phyloP scores from a whole-genome alignment of 1,140 invertebrate genomes.

The Coboldia fuscipes region DNA sequence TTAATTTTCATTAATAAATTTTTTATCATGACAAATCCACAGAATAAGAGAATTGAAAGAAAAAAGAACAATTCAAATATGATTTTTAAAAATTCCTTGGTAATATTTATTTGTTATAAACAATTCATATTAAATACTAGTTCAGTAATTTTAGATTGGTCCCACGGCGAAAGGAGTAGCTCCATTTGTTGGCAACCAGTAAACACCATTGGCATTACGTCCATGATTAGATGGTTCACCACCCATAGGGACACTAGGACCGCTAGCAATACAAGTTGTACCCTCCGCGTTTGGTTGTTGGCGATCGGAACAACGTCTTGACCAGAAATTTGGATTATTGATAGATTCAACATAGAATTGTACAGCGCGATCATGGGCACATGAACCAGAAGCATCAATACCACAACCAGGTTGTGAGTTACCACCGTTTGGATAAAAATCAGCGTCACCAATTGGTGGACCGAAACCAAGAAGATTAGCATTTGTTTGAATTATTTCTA shows the following conservation, averaged over 20 bases:
- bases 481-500: slow-evolving; percentile 27
- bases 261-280: too few relatives aligned
- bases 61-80: too few relatives aligned
- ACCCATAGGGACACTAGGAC: neutral
- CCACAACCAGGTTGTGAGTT: slow-evolving; percentile 28
- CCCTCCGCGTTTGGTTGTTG: too few relatives aligned
- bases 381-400: slow-evolving; percentile 17
- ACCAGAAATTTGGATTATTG: neutral
- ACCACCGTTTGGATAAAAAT: slow-evolving; percentile 30
- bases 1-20: too few relatives aligned
- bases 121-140: too few relatives aligned
- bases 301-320: too few relatives aligned
- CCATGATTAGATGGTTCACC: neutral
- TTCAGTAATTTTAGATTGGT: too few relatives aligned
- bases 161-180: neutral
- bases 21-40: too few relatives aligned
- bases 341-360: slow-evolving; percentile 13
- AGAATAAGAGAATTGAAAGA: too few relatives aligned
- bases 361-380: slow-evolving; percentile 22
- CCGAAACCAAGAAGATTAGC: slow-evolving; percentile 16
- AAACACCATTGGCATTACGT: neutral
- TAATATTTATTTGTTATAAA: too few relatives aligned
- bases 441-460: slow-evolving; percentile 24
- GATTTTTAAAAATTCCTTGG: too few relatives aligned
- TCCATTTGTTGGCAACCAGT: neutral